Percentiles rank a stretch among this genome's conserved stretches.
These are phyloP conservation scores for Steinernema khuongi DNA, from an alignment of 1,140 invertebrate genomes.

Conservation along the genomic window DNA sequence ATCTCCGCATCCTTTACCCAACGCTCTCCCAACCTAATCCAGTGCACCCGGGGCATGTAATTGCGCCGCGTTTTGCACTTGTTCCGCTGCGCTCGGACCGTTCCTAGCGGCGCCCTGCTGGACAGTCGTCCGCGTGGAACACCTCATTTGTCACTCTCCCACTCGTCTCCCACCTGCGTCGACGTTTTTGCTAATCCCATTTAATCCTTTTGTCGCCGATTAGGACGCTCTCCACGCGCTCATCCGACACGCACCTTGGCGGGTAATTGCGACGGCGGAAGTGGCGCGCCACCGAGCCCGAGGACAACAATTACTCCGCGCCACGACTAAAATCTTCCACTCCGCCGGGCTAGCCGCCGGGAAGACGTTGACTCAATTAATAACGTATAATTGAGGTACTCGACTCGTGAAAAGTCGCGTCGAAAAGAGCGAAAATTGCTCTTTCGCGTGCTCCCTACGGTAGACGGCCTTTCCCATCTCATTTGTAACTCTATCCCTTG, in stretches of 20 bases:
- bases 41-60: too few relatives aligned
- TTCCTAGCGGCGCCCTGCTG: background rate
- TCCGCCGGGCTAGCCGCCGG: background rate
- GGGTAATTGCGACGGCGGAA: constrained; percentile 12
- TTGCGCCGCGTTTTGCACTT: too few relatives aligned
- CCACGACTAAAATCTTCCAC: background rate
- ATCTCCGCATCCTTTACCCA: too few relatives aligned
- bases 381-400: constrained; percentile 15
- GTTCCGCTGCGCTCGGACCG: too few relatives aligned
- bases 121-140: background rate
- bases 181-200: constrained; percentile 13
- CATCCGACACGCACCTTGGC: background rate
- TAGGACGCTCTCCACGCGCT: background rate
- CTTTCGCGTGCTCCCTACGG: background rate
- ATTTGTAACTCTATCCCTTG: background rate
- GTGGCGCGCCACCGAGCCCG: background rate
- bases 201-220: constrained; percentile 16
- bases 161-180: constrained; percentile 6
- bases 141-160: constrained; percentile 9
- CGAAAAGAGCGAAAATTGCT: too few relatives aligned
- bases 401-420: constrained; percentile 1
- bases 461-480: background rate
- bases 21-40: too few relatives aligned
- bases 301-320: constrained; percentile 11
- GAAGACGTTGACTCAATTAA: constrained; percentile 7